Conservation (phyloP, 2,797 vertebrate species). For the Crenichthys baileyi region DNA sequence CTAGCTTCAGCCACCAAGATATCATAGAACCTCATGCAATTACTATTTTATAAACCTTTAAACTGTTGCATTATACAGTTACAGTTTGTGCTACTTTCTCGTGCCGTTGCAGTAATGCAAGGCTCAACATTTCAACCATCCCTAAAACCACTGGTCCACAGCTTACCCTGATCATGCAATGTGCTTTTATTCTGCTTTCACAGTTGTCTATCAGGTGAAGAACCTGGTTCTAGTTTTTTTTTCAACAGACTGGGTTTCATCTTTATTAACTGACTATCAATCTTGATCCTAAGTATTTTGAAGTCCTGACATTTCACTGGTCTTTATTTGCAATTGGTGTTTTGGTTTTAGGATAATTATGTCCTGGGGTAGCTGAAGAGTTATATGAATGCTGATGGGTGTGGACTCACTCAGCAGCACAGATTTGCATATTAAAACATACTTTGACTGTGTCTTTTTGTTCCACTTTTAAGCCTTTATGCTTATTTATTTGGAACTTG, state of each 20-base stretch:
- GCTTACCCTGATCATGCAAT: not conserved
- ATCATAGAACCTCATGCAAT: not conserved
- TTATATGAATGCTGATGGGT: constrained; percentile 18
- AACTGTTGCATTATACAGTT: not conserved
- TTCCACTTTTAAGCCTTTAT: constrained; percentile 1
- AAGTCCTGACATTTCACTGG: not conserved
- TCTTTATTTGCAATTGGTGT: not conserved
- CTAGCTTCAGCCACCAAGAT: not conserved
- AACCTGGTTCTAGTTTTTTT: no score
- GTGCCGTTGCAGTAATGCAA: not conserved
- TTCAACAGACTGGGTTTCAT: no score
- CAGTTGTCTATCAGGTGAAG: no score
- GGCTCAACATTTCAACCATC: not conserved
- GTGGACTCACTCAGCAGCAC: not conserved
- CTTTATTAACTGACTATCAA: not conserved
- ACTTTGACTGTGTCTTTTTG: not conserved
- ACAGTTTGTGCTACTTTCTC: not conserved
- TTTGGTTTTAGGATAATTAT: not conserved
- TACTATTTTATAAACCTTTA: not conserved
- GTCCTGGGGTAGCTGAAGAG: constrained; percentile 2
- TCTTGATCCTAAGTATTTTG: not conserved
- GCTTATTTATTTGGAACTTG: constrained; percentile 7
- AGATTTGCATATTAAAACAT: constrained; percentile 19
- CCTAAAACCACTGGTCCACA: not conserved
- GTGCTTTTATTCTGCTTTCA: no score